Evolutionary conservation across 2,113 vertebrate genomes (phyloP), one percentile per base, ranked within the genome.

Genomic region (Antidorcas marsupialis): DNA sequence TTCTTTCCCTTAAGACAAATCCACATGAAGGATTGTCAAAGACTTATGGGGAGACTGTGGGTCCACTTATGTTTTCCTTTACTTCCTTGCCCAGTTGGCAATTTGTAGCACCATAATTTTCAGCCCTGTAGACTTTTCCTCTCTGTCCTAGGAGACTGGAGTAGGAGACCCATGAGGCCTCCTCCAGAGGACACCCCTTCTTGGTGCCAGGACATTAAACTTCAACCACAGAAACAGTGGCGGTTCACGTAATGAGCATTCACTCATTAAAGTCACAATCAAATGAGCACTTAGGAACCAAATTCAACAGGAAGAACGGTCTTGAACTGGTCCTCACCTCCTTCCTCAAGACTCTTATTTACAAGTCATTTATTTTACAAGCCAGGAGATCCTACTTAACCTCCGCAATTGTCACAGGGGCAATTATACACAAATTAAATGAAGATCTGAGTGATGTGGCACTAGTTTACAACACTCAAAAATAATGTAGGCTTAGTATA

Each of bases 201-300:
- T 4, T 1, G 0, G 27, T 2, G 30, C 27, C 28, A 1, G 1
- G 3, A 0, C 43, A 2, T 15, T 9, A 13, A 39, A 2, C 14
- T 16, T 28, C 33, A 1, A 9, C 13, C 6, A 4, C 2, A 2
- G 30, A 64, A n/a, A 39, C 12, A 23, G 6, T 27, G 30, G 13
- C 33, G 5, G 6, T 2, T 84, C 43, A 36, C 0, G 1, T 12
- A 5, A 39, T 8, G 52, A 12, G 52, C 52, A 23, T 7, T 33
- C 25, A 23, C 13, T 12, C 52, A 0, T 19, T 2, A 30, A 2
- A 33, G 62, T 13, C 21, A 19, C 52, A 1, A 2, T 4, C 2
- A 9, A 11, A 13, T 5, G 27, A 76, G 39, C 33, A 74, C n/a
- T 52, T 1, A 2, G 36, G 30, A 33, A 21, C 79, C 79, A 30